Base-by-base conservation (phyloP, 92 coral and sea anemone genomes). In the Siderastrea siderea region DNA sequence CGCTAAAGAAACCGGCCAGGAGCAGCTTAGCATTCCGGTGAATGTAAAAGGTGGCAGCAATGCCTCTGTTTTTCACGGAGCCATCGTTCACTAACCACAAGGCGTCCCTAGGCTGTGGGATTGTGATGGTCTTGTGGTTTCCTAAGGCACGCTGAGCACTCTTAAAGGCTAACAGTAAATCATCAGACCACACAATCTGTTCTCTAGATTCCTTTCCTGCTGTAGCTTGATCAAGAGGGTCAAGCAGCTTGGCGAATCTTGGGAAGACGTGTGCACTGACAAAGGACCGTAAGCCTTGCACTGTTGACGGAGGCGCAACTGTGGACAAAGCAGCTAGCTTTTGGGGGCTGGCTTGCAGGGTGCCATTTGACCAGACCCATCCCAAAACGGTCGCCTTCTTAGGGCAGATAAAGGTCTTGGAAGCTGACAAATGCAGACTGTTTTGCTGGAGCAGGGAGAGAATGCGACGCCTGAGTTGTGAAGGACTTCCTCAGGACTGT, bases 21-120 rank as follows among this genome's bases (percentile, higher is more conserved):
- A 68, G 58, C 47, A 66, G 72, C 60, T 50, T 4, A 6, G 63
- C 72, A 72, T 78, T 79, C 54, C 77, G 82, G 67, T 26, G 38
- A 26, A 26, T 26, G 38, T 83, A 85, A 6, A 90, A 87, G 17
- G 93, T 90, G 76, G 82, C 90, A 59, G 83, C 75, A 14, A 84
- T 85, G 64, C 87, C 87, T 74, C 80, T 85, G 48, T 74, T 64
- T 79, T 85, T 90, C 12, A 79, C 90, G 26, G 90, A 90, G 83
- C 86, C 90, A 26, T 78, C 83, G 3, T 90, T 84, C 43, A 60
- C 77, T 6, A 76, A 71, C 80, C 81, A 63, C 45, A 61, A 78
- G 38, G 72, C 74, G 12, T 81, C 87, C 1, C 55, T 5, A 45
- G 84, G 63, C 51, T 82, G 88, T 65, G 85, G 81, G 47, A 82